Evolutionary conservation across 2,888 invertebrate genomes (phyloP).

Genomic region (Ophion ellenae): DNA sequence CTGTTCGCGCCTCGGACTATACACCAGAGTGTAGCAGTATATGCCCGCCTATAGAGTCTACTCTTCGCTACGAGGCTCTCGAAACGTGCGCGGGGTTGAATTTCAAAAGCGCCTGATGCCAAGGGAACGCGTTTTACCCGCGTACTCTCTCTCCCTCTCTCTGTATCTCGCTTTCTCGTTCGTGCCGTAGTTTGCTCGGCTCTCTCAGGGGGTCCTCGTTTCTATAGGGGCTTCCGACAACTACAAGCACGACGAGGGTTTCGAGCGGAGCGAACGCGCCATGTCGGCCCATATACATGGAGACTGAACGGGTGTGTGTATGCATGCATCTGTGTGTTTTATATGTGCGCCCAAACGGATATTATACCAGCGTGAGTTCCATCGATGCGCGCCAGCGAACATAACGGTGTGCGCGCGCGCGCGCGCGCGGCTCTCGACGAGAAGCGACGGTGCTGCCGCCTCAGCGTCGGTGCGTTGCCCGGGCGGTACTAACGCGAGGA

Average conservation of each 20-base stretch:
- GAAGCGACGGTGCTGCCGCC: conserved; percentile 58
- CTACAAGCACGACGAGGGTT: conserved; percentile 35
- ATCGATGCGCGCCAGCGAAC: conserved; percentile 70
- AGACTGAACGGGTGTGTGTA: not conserved
- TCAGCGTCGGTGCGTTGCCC: conserved; percentile 64
- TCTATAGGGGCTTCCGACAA: conserved; percentile 75
- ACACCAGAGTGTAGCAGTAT: conserved; percentile 14
- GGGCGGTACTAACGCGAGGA: conserved; percentile 74
- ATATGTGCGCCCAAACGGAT: conserved; percentile 1
- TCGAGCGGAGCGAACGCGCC: conserved; percentile 17
- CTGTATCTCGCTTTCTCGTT: not conserved
- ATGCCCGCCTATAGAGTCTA: conserved; percentile 30
- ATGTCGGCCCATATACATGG: conserved; percentile 3
- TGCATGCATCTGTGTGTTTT: not conserved
- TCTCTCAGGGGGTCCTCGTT: conserved; percentile 73
- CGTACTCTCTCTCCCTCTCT: conserved; percentile 34
- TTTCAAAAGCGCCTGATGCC: conserved; percentile 78
- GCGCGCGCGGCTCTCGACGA: conserved; percentile 56
- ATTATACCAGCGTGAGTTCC: conserved; percentile 54
- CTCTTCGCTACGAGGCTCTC: conserved; percentile 33
- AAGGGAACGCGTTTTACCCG: conserved; percentile 70
- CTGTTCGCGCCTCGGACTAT: conserved; percentile 62
- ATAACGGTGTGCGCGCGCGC: conserved; percentile 81
- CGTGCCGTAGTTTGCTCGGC: conserved; percentile 10
- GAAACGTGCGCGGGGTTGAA: conserved; percentile 78